A percentile compares a stretch with the other conserved stretches of the same genome.
Evolutionary conservation across 2,113 vertebrate genomes (phyloP).

Genomic region (Myotis davidii): DNA sequence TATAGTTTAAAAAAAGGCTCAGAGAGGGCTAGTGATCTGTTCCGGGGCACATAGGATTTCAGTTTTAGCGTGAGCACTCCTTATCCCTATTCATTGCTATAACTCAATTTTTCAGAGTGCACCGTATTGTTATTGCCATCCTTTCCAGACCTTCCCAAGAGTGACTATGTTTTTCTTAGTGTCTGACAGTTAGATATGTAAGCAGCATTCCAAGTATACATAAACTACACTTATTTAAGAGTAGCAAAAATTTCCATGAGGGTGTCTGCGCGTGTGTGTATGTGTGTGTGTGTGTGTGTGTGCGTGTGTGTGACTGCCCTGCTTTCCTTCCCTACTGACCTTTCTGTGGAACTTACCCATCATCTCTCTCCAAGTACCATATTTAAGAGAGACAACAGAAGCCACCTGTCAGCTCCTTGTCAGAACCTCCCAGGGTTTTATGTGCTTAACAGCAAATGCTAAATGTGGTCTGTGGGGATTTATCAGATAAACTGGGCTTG

Average conservation of each 20-base stretch:
- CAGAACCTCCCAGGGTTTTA: neutral
- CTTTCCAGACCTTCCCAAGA: neutral
- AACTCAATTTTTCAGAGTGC: neutral
- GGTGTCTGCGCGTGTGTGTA: neutral
- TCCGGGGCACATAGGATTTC: neutral
- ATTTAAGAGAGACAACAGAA: slow-evolving; percentile 26
- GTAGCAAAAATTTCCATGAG: neutral
- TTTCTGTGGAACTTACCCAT: neutral
- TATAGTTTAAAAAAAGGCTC: neutral
- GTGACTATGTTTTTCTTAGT: neutral
- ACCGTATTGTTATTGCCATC: neutral
- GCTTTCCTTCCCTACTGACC: neutral
- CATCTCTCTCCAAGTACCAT: neutral
- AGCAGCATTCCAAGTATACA: neutral
- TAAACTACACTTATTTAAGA: neutral
- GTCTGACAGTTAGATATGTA: neutral
- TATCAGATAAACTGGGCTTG: neutral
- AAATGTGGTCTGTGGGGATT: neutral
- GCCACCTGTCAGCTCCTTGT: neutral
- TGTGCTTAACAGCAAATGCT: neutral
- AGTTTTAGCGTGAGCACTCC: neutral
- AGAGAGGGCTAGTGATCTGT: neutral
- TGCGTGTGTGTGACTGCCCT: neutral
- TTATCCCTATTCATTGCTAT: neutral
- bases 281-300: neutral